Conservation (phyloP, 2,113 vertebrate species). For the Fulmarus glacialis region DNA sequence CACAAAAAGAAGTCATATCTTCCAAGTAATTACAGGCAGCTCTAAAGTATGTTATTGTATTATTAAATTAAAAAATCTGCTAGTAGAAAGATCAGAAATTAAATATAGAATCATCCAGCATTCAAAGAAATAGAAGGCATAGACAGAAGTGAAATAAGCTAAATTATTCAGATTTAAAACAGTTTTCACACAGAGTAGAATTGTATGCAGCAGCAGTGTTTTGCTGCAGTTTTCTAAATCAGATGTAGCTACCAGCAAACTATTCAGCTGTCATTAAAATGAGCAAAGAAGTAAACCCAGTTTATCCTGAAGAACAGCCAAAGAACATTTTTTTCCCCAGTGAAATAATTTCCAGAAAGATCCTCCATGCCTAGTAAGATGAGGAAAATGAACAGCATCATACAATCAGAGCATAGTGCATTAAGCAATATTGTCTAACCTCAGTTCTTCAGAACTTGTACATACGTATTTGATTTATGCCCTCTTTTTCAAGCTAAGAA, state of each 20-base stretch:
- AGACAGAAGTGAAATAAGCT: conserved; percentile 1
- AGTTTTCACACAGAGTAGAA: neutral
- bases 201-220: neutral
- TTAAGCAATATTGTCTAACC: neutral
- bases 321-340: neutral
- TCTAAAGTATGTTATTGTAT: conserved; percentile 43
- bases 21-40: conserved; percentile 52
- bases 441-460: neutral
- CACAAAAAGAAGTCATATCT: conserved; percentile 49
- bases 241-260: neutral
- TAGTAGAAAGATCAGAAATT: conserved; percentile 49
- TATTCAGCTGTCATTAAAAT: neutral
- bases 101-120: conserved; percentile 7
- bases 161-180: conserved; percentile 21
- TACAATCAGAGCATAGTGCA: neutral
- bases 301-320: neutral
- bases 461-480: neutral
- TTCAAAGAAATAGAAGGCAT: neutral
- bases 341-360: neutral
- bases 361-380: neutral
- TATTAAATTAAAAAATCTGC: conserved; percentile 34
- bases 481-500: neutral
- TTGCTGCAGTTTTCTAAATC: neutral
- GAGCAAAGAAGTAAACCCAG: neutral
- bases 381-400: neutral